Evolutionary conservation across 2,797 vertebrate species (phyloP).

Genomic region (Zenarchopterus dispar): DNA sequence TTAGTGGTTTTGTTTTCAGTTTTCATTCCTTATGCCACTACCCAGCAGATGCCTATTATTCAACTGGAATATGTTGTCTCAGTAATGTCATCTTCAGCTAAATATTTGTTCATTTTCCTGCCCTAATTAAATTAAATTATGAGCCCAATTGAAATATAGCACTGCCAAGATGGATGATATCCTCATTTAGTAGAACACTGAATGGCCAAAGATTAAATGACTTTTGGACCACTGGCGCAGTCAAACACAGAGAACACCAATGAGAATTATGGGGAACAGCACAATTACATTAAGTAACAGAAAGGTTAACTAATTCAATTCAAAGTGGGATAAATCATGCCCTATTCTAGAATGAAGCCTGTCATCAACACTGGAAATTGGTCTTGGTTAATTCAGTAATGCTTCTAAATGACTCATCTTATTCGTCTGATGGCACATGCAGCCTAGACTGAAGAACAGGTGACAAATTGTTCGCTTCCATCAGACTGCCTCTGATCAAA

Average conservation of each 20-base stretch:
- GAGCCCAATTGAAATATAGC: conserved; percentile 59
- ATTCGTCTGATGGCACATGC: conserved; percentile 39
- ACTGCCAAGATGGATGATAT: conserved; percentile 65
- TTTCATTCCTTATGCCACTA: conserved; percentile 35
- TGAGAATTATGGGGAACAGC: conserved; percentile 67
- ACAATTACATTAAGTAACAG: conserved; percentile 76
- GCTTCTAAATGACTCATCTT: conserved; percentile 45
- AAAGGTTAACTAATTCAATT: conserved; percentile 76
- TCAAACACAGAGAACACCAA: conserved; percentile 64
- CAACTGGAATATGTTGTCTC: conserved; percentile 40
- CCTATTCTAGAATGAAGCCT: conserved; percentile 28
- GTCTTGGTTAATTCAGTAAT: conserved; percentile 64
- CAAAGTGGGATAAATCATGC: conserved; percentile 69
- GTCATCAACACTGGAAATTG: conserved; percentile 59
- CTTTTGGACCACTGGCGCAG: conserved; percentile 57
- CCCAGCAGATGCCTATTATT: conserved; percentile 47
- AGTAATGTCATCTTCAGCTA: conserved; percentile 56
- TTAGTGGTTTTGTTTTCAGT: conserved; percentile 24
- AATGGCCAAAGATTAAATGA: conserved; percentile 72
- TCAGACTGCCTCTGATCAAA: conserved; percentile 72
- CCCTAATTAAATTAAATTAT: conserved; percentile 72
- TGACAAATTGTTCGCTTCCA: conserved; percentile 64
- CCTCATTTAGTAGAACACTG: conserved; percentile 61
- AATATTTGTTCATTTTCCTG: conserved; percentile 67
- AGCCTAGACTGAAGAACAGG: conserved; percentile 3